Evolutionary conservation across 2,888 invertebrate genomes (phyloP), one percentile per base, ranked within the genome.

Genomic region (Calliphora vomitoria): DNA sequence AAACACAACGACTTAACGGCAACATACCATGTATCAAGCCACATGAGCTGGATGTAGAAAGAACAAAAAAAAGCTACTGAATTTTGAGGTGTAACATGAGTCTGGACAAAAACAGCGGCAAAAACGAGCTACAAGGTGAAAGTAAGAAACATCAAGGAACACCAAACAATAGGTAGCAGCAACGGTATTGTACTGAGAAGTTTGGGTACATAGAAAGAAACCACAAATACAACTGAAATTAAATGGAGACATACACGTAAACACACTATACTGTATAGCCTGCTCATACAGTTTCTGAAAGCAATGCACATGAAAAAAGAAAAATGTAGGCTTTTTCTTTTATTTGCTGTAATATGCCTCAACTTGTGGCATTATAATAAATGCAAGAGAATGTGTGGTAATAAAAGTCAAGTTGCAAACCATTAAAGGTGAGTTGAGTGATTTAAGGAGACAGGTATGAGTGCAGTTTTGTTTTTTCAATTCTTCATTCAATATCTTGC

Each of bases 361-460:
- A 81, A 80, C 76, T 76, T 87, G 83, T 76, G 83, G 83, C 81
- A 53, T 80, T 55, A 58, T 83, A 69, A 79, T 15, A 86, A 74
- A 72, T 82, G 53, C 82, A 25, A 64, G 64, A 58, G 15, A 41
- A 53, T 76, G 50, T 68, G 41, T 25, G 75, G 11, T 15, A 79
- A 53, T 71, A 83, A 71, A 83, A 75, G 75, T 62, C 71, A 83
- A 62, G 41, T 60, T 60, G 11, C 4, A 83, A 38, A 64, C 3
- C 25, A n/a, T 68, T 72, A 68, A 41, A 74, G 50, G 47, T 55
- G 18, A 50, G 15, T 44, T 55, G 18, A 50, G 58, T 53, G 35
- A 38, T 64, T 25, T 8, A 25, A 38, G 8, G n/a, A 60, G 50
- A 20, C 13, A 44, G 68, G 6, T n/a, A 20, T 25, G 38, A 6